Evolutionary conservation across 2,113 vertebrate genomes (phyloP).

Genomic region (Corvus cornix): DNA sequence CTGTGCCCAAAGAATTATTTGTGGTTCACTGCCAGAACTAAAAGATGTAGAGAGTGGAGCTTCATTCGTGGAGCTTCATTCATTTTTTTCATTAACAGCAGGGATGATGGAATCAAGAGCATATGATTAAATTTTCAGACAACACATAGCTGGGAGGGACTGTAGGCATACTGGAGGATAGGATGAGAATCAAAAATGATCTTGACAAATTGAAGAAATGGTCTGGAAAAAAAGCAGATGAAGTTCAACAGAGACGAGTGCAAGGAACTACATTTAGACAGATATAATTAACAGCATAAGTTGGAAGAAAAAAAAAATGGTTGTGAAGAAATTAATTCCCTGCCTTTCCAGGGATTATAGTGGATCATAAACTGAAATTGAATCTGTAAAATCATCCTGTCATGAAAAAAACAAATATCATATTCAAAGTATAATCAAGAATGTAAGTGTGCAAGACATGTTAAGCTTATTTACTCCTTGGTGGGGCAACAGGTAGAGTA

Average conservation of each 20-base stretch:
- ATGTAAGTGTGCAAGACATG: background rate
- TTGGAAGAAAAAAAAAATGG: background rate
- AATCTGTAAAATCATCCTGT: background rate
- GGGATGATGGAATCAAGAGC: slow-evolving; percentile 37
- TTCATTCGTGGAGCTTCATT: background rate
- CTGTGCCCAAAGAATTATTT: background rate
- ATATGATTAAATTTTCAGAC: slow-evolving; percentile 51
- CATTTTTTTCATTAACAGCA: background rate
- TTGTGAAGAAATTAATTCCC: background rate
- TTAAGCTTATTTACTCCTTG: background rate
- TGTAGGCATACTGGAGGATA: background rate
- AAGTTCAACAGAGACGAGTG: background rate
- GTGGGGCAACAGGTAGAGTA: background rate
- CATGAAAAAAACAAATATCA: background rate
- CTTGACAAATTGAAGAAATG: slow-evolving; percentile 40
- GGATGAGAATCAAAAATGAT: slow-evolving; percentile 26
- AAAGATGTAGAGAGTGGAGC: background rate
- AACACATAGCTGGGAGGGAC: slow-evolving; percentile 20
- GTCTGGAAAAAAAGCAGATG: background rate
- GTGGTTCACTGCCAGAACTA: background rate
- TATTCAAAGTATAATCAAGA: background rate
- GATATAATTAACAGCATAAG: background rate
- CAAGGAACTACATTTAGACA: background rate
- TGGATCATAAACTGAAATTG: background rate
- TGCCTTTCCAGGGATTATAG: background rate